A percentile compares a stretch with the other conserved stretches of the same genome.
Evolutionary conservation across 2,113 vertebrate genomes (phyloP).

Genomic region (Scomber colias): DNA sequence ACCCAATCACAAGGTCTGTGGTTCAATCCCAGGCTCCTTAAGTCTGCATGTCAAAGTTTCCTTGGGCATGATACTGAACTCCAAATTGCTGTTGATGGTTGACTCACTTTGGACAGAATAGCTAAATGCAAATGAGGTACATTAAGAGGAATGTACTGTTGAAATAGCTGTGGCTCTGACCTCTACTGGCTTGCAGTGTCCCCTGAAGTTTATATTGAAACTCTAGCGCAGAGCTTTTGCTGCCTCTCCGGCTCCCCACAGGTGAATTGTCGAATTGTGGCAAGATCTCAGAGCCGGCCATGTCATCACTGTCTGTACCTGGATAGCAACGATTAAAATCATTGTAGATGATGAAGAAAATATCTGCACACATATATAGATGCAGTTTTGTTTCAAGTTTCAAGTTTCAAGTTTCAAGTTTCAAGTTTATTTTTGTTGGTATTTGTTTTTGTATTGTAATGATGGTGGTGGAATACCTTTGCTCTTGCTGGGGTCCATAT

Average conservation of each 20-base stretch:
- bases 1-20: too few relatives aligned
- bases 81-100: too few relatives aligned
- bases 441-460: not conserved
- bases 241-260: slow-evolving; percentile 50
- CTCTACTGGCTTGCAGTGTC: slow-evolving; percentile 36
- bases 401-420: too few relatives aligned
- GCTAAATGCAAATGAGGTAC: not conserved
- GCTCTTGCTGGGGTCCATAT: slow-evolving; percentile 74
- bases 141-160: not conserved
- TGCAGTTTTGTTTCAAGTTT: too few relatives aligned
- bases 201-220: slow-evolving; percentile 21
- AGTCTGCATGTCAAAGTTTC: too few relatives aligned
- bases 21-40: too few relatives aligned
- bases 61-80: too few relatives aligned
- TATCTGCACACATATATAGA: not conserved
- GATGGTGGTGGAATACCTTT: slow-evolving; percentile 64
- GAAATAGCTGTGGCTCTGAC: slow-evolving; percentile 30
- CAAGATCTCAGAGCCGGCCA: slow-evolving; percentile 38
- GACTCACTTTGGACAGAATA: not conserved
- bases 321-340: not conserved
- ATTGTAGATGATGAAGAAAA: not conserved
- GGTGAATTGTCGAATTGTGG: slow-evolving; percentile 44
- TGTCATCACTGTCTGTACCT: slow-evolving; percentile 62
- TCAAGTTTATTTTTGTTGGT: not conserved
- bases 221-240: not conserved